Percentiles rank a stretch among this genome's conserved stretches.
Conservation (phyloP, 2,797 vertebrate genomes). For the Gouania willdenowi region DNA sequence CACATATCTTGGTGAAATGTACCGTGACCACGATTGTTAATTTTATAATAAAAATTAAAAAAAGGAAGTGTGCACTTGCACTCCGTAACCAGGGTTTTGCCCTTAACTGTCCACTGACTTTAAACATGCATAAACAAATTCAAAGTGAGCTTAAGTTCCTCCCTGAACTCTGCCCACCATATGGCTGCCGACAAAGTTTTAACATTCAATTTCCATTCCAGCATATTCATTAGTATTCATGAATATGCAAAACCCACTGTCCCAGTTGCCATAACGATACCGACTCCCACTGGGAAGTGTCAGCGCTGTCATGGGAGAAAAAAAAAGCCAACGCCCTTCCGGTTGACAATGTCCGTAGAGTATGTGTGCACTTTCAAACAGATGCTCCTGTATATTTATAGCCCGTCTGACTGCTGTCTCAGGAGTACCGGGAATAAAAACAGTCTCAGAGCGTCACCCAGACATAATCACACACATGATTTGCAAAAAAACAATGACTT, state of each 20-base stretch:
- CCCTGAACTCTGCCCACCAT: conserved; percentile 61
- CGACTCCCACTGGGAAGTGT: conserved; percentile 59
- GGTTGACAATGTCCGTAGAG: conserved; percentile 14
- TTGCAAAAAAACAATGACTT: background rate
- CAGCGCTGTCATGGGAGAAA: conserved; percentile 58
- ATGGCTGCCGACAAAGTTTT: conserved; percentile 56
- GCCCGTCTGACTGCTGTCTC: conserved; percentile 57
- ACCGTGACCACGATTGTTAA: no score
- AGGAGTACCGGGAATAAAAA: conserved; percentile 43
- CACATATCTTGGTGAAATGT: no score
- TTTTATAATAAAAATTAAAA: no score
- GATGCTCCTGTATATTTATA: conserved; percentile 75
- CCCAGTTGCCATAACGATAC: conserved; percentile 52
- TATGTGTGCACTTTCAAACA: conserved; percentile 39
- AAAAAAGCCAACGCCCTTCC: conserved; percentile 59
- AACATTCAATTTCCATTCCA: conserved; percentile 56
- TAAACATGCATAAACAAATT: conserved; percentile 56
- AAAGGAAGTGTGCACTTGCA: background rate
- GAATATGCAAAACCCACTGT: conserved; percentile 72
- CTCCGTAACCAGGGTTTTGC: conserved; percentile 1
- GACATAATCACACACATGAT: conserved; percentile 10
- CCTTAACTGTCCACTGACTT: conserved; percentile 9
- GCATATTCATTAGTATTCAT: conserved; percentile 64
- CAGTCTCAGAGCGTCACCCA: conserved; percentile 20
- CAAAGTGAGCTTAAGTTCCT: conserved; percentile 56